phyloP scores from a whole-genome alignment of 2,888 invertebrate genomes.

The Papilio demoleus region DNA sequence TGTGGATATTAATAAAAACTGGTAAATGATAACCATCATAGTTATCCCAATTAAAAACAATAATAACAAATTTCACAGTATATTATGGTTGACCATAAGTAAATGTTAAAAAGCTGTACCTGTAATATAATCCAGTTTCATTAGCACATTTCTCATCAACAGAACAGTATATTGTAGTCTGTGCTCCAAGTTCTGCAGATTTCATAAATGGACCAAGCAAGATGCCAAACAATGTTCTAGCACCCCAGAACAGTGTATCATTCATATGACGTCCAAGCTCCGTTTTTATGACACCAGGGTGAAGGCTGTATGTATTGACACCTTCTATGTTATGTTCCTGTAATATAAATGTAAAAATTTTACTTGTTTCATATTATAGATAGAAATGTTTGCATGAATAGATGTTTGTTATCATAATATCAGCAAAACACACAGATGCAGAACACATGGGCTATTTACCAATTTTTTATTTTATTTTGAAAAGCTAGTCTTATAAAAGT shows the following conservation, averaged over 20 bases:
- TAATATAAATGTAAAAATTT: conserved; percentile 13
- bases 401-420: no score
- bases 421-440: no score
- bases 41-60: no score
- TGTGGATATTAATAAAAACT: no score
- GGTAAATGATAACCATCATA: no score
- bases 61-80: no score
- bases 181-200: conserved; percentile 86
- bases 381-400: no score
- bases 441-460: no score
- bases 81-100: no score
- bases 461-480: no score
- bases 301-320: conserved; percentile 87
- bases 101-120: conserved; percentile 58
- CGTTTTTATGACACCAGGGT: conserved; percentile 90
- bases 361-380: no score
- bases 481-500: no score
- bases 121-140: conserved; percentile 85
- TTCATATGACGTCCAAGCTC: conserved; percentile 88
- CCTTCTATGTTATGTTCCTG: conserved; percentile 76
- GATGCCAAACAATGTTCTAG: conserved; percentile 63
- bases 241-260: conserved; percentile 76
- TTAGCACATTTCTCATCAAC: conserved; percentile 85
- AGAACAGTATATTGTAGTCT: conserved; percentile 89
- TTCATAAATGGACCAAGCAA: conserved; percentile 78